Evolutionary conservation across 2,888 invertebrate genomes (phyloP).

Genomic region (Amphipyra berbera): DNA sequence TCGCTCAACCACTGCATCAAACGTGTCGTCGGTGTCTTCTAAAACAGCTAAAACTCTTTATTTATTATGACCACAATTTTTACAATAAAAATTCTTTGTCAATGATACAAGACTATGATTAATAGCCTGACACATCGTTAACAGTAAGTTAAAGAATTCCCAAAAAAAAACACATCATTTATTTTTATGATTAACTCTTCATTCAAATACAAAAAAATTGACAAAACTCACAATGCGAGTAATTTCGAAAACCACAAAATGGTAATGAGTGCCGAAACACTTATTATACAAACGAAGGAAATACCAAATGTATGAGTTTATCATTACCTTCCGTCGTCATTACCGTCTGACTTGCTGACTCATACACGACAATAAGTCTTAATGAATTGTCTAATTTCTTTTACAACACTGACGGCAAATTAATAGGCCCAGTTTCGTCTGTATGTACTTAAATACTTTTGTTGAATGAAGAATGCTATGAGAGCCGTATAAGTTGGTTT

Average conservation of each 20-base stretch:
- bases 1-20: too few relatives aligned
- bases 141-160: constrained; percentile 29
- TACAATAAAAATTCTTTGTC: constrained; percentile 28
- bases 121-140: constrained; percentile 49
- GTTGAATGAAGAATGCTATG: constrained; percentile 37
- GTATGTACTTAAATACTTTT: constrained; percentile 33
- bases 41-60: not conserved
- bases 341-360: constrained; percentile 70
- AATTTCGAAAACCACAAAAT: constrained; percentile 50
- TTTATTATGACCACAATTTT: constrained; percentile 1
- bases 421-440: constrained; percentile 66
- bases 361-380: constrained; percentile 83
- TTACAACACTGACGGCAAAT: constrained; percentile 76
- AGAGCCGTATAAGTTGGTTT: constrained; percentile 22
- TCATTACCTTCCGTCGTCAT: constrained; percentile 4
- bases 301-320: constrained; percentile 36
- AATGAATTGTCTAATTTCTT: constrained; percentile 87
- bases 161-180: constrained; percentile 33
- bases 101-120: constrained; percentile 50
- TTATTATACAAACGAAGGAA: constrained; percentile 29
- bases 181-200: constrained; percentile 27
- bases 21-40: too few relatives aligned
- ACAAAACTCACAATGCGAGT: constrained; percentile 42
- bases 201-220: constrained; percentile 42
- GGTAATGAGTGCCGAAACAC: constrained; percentile 46